These are phyloP conservation scores for Mus spicilegus DNA, from an alignment of 2,113 vertebrate genomes.

Conservation along the genomic window DNA sequence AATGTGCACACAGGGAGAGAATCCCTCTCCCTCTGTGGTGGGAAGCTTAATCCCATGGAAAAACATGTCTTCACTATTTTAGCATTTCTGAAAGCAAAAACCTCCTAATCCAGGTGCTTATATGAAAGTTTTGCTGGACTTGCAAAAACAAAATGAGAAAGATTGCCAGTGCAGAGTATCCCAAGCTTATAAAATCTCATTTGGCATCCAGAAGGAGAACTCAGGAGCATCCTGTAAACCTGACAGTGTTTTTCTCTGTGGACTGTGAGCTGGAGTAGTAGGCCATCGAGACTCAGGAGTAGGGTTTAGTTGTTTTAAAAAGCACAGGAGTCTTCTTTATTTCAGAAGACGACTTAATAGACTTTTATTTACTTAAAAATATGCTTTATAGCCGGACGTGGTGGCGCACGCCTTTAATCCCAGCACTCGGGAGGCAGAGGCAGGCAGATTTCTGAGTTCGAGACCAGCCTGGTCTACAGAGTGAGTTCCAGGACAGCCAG, in stretches of 20 bases:
- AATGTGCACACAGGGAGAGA: neutral
- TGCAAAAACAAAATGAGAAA: conserved; percentile 4
- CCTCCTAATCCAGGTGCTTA: neutral
- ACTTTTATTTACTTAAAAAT: conserved; percentile 41
- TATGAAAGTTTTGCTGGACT: neutral
- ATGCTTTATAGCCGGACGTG: too few relatives aligned
- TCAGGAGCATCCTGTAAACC: rapidly evolving
- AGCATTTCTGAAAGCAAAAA: conserved; percentile 18
- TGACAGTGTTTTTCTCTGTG: rapidly evolving
- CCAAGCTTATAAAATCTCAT: neutral
- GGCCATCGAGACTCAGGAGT: neutral
- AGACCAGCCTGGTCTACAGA: too few relatives aligned
- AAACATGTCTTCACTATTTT: neutral
- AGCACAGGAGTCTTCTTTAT: conserved; percentile 13
- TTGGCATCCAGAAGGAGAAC: neutral
- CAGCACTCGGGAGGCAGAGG: too few relatives aligned
- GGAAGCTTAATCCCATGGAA: neutral
- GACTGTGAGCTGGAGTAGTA: rapidly evolving
- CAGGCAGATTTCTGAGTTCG: too few relatives aligned
- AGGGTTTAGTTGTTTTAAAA: neutral
- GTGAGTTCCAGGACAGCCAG: too few relatives aligned
- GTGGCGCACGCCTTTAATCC: too few relatives aligned
- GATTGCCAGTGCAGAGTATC: neutral
- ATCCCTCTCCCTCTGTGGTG: neutral
- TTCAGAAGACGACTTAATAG: neutral